phyloP scores from a whole-genome alignment of 2,888 invertebrate species.

The Phengaris arion region DNA sequence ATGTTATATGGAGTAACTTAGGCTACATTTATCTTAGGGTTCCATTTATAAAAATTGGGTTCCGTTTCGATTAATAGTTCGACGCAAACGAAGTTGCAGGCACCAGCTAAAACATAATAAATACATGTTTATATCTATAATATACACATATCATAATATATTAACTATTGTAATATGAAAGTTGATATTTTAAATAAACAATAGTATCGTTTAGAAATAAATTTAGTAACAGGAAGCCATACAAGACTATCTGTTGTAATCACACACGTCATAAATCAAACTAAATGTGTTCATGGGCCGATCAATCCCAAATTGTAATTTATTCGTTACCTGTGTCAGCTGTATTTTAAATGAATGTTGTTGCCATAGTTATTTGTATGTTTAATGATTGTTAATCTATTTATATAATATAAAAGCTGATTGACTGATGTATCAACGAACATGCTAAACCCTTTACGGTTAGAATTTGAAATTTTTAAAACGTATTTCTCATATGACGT shows the following conservation, averaged over 20 bases:
- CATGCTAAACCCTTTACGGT: too few species aligned
- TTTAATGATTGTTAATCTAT: conserved; percentile 7
- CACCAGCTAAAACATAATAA: not conserved
- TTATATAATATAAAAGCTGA: too few species aligned
- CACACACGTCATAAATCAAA: conserved; percentile 23
- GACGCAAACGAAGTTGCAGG: too few species aligned
- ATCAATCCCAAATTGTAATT: not conserved
- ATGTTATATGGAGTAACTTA: too few species aligned
- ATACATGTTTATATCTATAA: not conserved
- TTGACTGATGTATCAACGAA: too few species aligned
- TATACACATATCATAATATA: conserved; percentile 5
- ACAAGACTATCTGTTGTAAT: not conserved
- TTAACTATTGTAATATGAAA: not conserved
- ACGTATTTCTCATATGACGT: too few species aligned
- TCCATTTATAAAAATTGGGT: too few species aligned
- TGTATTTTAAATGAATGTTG: not conserved
- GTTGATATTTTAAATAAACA: not conserved
- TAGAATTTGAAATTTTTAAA: too few species aligned
- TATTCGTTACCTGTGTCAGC: not conserved
- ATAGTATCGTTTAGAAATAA: not conserved
- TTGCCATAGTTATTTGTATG: too few species aligned
- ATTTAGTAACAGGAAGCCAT: not conserved
- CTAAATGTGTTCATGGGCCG: conserved; percentile 14
- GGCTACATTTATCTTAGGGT: too few species aligned
- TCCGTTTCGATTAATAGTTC: too few species aligned